Evolutionary conservation across 2,113 vertebrate genomes (phyloP), one percentile per base, ranked within the genome.

Genomic region (Noctilio leporinus): DNA sequence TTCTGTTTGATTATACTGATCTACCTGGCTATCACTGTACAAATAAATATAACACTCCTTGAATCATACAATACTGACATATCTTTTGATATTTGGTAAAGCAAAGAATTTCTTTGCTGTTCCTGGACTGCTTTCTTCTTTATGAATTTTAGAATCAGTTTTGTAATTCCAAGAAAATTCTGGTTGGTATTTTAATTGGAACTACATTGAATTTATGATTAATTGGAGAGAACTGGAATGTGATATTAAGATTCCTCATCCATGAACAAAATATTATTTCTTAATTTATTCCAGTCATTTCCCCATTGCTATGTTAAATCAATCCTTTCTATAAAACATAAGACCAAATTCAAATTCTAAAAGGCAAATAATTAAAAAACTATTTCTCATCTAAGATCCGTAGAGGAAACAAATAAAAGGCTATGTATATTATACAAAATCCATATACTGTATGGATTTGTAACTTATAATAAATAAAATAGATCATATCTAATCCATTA

Each of bases 151-250:
- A 81, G 43, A 93, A 86, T 89, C 19, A 84, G 9, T 77, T 93
- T 89, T 64, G 53, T 78, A 95, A 92, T 19, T 96, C 45, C 59
- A 91, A 47, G 33, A 95, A 91, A 86, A 94, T 93, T 89, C n/a
- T 77, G 4, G 9, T 86, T 89, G 28, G 47, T 81, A 91, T 86
- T 89, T 91, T 95, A 82, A 91, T 7, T 81, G 33, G 45, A 94
- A 93, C n/a, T 57, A 26, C 30, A 89, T 2, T 72, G 47, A 91
- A 93, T 76, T 76, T 92, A 82, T 64, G 80, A 93, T 86, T 92
- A 95, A 88, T 57, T 89, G 7, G 40, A 86, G 5, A 84, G 33
- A 89, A 93, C 0, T 86, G 16, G 7, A 40, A 94, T 69, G 10
- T 78, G 64, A 72, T 72, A 97, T 5, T 59, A 86, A 64, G 67